phyloP scores from a whole-genome alignment of 2,113 vertebrate genomes.

The Macrotus californicus region DNA sequence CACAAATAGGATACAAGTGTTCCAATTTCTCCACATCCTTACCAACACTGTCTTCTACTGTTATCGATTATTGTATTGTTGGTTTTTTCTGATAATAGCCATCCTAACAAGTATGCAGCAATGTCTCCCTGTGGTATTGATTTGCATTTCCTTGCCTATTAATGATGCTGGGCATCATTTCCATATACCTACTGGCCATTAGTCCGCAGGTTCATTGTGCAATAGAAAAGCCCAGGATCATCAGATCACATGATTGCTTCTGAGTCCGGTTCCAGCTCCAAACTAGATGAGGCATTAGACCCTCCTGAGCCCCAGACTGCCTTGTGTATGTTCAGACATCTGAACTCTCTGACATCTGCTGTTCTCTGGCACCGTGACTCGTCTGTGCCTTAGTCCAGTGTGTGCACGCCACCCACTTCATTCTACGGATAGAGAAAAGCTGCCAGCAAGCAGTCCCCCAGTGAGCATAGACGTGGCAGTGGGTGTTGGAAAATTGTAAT shows the following conservation, averaged over 20 bases:
- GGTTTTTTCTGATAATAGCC: background rate
- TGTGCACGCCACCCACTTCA: background rate
- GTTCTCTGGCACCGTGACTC: fast-evolving
- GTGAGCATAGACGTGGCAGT: background rate
- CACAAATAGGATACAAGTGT: background rate
- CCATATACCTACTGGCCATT: background rate
- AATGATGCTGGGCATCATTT: background rate
- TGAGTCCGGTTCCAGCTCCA: fast-evolving
- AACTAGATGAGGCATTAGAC: background rate
- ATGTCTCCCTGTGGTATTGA: background rate
- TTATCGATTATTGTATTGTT: background rate
- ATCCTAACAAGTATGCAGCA: background rate
- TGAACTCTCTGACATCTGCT: background rate
- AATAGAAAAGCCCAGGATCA: background rate
- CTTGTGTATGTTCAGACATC: background rate
- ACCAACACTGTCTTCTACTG: background rate
- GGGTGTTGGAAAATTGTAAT: background rate
- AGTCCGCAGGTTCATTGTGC: no score
- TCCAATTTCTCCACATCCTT: background rate
- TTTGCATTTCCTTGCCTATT: background rate
- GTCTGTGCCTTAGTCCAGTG: background rate
- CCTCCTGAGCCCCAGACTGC: background rate
- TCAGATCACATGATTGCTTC: background rate
- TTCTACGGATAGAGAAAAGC: background rate
- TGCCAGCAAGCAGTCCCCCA: no score